Conservation (phyloP, 2,888 invertebrate species). For the Sinotaia quadrata region DNA sequence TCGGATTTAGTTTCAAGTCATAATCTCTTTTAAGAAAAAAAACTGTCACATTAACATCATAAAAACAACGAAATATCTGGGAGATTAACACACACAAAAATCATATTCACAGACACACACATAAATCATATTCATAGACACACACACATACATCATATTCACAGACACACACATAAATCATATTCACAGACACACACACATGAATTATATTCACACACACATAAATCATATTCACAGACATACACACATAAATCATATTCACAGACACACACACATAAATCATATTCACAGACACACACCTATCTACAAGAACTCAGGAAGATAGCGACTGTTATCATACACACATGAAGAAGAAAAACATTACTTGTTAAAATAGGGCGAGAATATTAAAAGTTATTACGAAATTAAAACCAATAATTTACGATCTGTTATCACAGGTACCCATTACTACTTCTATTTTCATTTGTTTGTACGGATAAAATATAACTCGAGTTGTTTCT, state of each 20-base stretch:
- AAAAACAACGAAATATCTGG: neutral
- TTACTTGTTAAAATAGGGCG: no score
- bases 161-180: neutral
- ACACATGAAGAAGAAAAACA: no score
- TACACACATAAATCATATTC: conserved; percentile 16
- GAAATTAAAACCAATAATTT: no score
- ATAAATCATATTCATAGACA: neutral
- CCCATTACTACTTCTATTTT: no score
- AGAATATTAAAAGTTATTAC: no score
- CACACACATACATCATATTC: neutral
- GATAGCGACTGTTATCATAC: no score
- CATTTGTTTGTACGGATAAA: no score
- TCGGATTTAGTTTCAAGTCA: no score
- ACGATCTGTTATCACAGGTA: no score
- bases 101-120: neutral
- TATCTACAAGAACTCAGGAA: no score
- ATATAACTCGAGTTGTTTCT: no score
- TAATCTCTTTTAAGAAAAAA: no score
- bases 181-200: conserved; percentile 10
- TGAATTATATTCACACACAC: neutral
- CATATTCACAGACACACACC: conserved; percentile 9
- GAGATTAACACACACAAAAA: neutral
- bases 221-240: conserved; percentile 7
- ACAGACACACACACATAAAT: conserved; percentile 12
- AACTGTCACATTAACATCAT: neutral